Evolutionary conservation across 2,113 vertebrate genomes (phyloP).

Genomic region (Sinocyclocheilus maitianheensis): DNA sequence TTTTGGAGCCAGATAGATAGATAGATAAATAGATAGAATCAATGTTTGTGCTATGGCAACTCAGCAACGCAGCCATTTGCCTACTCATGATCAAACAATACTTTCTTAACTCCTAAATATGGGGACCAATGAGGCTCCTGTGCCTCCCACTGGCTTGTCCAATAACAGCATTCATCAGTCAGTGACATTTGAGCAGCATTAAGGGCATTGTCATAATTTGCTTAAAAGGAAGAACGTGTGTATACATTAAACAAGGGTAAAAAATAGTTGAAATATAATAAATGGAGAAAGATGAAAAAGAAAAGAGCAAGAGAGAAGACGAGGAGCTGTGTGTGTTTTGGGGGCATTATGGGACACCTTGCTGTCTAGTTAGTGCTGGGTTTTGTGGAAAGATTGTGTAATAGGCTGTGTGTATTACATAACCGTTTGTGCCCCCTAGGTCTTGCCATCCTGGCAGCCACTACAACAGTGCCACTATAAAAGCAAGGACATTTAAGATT

Average conservation of each 20-base stretch:
- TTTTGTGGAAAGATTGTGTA: slow-evolving; percentile 10
- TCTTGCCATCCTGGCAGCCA: background rate
- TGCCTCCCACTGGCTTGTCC: slow-evolving; percentile 53
- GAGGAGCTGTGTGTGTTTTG: background rate
- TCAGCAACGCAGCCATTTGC: background rate
- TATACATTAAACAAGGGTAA: background rate
- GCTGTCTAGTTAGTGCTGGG: background rate
- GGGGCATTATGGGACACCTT: slow-evolving; percentile 7
- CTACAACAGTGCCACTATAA: background rate
- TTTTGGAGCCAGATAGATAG: background rate
- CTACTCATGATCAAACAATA: slow-evolving; percentile 45
- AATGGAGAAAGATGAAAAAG: background rate
- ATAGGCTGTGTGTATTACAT: slow-evolving; percentile 41
- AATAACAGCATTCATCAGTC: slow-evolving; percentile 56
- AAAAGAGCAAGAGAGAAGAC: background rate
- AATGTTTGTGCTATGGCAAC: slow-evolving; percentile 13
- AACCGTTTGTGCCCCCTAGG: slow-evolving; percentile 27
- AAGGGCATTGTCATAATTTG: slow-evolving; percentile 8
- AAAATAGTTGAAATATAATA: background rate
- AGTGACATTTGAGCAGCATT: slow-evolving; percentile 12
- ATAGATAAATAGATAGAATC: background rate
- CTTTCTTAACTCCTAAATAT: slow-evolving; percentile 10
- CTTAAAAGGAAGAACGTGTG: background rate
- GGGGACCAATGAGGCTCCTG: slow-evolving; percentile 54
- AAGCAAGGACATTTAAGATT: background rate